phyloP scores from a whole-genome alignment of 2,888 invertebrate species.

The Adela reaumurella region DNA sequence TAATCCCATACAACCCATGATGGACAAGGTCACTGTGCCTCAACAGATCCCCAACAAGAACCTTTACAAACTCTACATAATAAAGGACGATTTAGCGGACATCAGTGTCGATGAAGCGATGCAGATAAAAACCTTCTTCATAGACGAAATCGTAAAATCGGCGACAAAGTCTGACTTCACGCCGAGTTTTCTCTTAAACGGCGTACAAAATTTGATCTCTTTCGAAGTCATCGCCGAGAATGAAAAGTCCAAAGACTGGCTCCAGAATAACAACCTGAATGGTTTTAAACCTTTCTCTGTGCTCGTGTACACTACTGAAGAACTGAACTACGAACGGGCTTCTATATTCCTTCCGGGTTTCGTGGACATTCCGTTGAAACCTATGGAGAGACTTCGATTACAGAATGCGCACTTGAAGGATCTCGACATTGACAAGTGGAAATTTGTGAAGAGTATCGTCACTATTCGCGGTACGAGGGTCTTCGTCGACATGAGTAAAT shows the following conservation, averaged over 20 bases:
- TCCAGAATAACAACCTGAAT: slow-evolving; percentile 29
- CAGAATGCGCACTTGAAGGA: slow-evolving; percentile 31
- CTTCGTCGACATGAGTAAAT: slow-evolving; percentile 43
- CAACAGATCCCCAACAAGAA: slow-evolving; percentile 2
- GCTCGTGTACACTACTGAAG: slow-evolving; percentile 36
- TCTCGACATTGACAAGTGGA: slow-evolving; percentile 37
- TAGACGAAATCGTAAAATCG: slow-evolving; percentile 25
- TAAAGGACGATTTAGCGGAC: slow-evolving; percentile 35
- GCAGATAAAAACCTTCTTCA: slow-evolving; percentile 26
- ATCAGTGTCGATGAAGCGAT: slow-evolving; percentile 24
- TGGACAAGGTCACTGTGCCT: too few relatives aligned
- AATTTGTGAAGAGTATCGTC: slow-evolving; percentile 35
- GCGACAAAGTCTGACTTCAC: slow-evolving; percentile 27
- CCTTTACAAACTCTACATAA: slow-evolving; percentile 25
- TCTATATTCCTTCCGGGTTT: slow-evolving; percentile 45
- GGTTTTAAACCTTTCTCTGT: slow-evolving; percentile 27
- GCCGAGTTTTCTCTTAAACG: slow-evolving; percentile 32
- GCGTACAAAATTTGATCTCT: slow-evolving; percentile 26
- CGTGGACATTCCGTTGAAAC: slow-evolving; percentile 26
- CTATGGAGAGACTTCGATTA: slow-evolving; percentile 31
- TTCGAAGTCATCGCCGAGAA: slow-evolving; percentile 33
- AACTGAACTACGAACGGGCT: slow-evolving; percentile 42
- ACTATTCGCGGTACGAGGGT: slow-evolving; percentile 33
- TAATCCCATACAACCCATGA: not conserved
- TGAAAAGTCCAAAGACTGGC: slow-evolving; percentile 29